Percentiles rank a stretch among this genome's conserved stretches.
phyloP scores from a whole-genome alignment of 1,140 invertebrate genomes.

The Drosophila azteca region DNA sequence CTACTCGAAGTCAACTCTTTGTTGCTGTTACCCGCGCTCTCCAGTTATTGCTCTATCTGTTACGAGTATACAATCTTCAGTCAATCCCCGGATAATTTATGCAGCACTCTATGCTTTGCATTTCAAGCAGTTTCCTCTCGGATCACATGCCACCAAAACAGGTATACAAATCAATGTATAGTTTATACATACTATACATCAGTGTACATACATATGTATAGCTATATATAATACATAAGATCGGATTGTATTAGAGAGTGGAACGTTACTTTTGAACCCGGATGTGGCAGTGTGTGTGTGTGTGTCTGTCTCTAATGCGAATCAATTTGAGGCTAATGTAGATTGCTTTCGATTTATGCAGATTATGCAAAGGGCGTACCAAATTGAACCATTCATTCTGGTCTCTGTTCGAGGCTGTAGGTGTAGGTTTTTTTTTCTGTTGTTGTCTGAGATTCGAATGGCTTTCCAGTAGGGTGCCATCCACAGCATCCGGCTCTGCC shows the following conservation, averaged over 20 bases:
- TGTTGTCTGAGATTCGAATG: neutral
- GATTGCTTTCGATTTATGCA: conserved; percentile 59
- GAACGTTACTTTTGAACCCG: conserved; percentile 56
- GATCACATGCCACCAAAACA: conserved; percentile 51
- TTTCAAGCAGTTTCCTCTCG: conserved; percentile 65
- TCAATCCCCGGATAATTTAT: conserved; percentile 56
- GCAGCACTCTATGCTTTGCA: conserved; percentile 60
- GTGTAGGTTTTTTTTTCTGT: conserved; percentile 39
- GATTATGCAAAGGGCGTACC: conserved; percentile 56
- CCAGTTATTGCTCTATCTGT: conserved; percentile 28
- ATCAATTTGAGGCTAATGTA: conserved; percentile 60
- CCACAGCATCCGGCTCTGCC: conserved; percentile 49
- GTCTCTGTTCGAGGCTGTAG: neutral
- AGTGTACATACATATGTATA: neutral
- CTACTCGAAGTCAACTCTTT: too few relatives aligned
- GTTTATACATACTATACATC: neutral
- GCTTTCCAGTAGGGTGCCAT: neutral
- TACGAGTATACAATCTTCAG: conserved; percentile 19
- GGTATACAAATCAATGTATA: conserved; percentile 42
- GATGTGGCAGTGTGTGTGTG: conserved; percentile 32
- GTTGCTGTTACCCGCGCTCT: neutral
- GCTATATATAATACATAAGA: conserved; percentile 1
- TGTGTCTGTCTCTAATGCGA: conserved; percentile 47
- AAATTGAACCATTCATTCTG: conserved; percentile 18
- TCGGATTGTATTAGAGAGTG: neutral